phyloP scores from a whole-genome alignment of 2,113 vertebrate genomes.

The Glaucidium brasilianum region DNA sequence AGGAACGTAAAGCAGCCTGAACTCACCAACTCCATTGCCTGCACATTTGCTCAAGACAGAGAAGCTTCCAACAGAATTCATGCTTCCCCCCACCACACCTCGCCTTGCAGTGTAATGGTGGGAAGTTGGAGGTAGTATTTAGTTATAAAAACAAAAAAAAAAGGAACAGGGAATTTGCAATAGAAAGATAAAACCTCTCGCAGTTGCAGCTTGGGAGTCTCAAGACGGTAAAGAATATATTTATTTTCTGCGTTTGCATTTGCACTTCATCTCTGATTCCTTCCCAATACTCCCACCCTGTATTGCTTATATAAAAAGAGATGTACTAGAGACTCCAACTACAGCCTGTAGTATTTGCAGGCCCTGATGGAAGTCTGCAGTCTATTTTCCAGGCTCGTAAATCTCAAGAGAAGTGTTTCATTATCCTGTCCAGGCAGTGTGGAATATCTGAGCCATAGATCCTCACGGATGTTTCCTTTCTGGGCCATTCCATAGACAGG shows the following conservation, averaged over 20 bases:
- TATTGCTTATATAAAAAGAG: background rate
- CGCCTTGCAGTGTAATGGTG: background rate
- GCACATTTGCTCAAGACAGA: background rate
- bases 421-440: conserved; percentile 66
- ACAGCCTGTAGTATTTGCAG: conserved; percentile 6
- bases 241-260: background rate
- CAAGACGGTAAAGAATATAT: background rate
- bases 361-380: conserved; percentile 60
- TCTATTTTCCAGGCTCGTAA: conserved; percentile 68
- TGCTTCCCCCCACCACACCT: background rate
- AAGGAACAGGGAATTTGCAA: background rate
- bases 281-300: background rate
- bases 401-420: conserved; percentile 78
- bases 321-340: background rate
- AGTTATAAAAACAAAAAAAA: background rate
- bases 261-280: conserved; percentile 7
- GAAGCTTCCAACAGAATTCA: background rate
- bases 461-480: conserved; percentile 65
- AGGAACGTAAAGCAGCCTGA: background rate
- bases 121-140: background rate
- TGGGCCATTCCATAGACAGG: conserved; percentile 44
- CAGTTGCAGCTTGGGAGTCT: background rate
- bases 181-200: background rate
- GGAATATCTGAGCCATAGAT: conserved; percentile 69
- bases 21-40: background rate